phyloP scores from a whole-genome alignment of 2,888 invertebrate species.

The Aleiodes testaceus region DNA sequence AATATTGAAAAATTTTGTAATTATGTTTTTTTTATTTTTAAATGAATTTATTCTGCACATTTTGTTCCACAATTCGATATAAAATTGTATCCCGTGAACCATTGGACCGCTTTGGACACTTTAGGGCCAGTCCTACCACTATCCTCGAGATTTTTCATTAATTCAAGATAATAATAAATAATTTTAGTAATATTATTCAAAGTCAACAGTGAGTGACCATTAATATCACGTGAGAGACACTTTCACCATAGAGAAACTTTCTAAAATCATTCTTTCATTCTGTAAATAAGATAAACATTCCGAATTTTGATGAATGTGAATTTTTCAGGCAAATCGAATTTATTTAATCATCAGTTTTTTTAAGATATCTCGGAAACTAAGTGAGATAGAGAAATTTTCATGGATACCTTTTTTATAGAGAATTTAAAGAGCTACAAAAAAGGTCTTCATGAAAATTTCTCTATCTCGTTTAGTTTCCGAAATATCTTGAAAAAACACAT shows the following conservation, averaged over 20 bases:
- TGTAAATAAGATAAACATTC: background rate
- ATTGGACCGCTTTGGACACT: constrained; percentile 66
- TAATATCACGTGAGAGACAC: constrained; percentile 15
- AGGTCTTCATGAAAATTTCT: too few relatives aligned
- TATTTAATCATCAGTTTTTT: too few relatives aligned
- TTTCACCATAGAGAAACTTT: constrained; percentile 30
- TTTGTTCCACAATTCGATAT: constrained; percentile 59
- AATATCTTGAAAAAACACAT: too few relatives aligned
- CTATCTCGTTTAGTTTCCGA: too few relatives aligned
- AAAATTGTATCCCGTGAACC: constrained; percentile 72
- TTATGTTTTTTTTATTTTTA: constrained; percentile 44
- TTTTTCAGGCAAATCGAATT: too few relatives aligned
- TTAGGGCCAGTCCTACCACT: constrained; percentile 52
- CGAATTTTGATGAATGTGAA: too few relatives aligned
- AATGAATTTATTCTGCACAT: constrained; percentile 46
- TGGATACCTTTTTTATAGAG: too few relatives aligned
- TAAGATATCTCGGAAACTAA: too few relatives aligned
- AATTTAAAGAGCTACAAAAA: too few relatives aligned
- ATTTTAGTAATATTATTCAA: constrained; percentile 23
- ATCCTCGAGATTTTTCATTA: constrained; percentile 46
- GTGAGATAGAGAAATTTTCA: too few relatives aligned
- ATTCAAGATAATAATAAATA: constrained; percentile 12
- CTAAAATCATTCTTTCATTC: constrained; percentile 7
- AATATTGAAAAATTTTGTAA: constrained; percentile 58
- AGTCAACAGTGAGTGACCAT: background rate